Base-by-base conservation (phyloP, 2,888 invertebrate species). In the Brachypterus glaber region DNA sequence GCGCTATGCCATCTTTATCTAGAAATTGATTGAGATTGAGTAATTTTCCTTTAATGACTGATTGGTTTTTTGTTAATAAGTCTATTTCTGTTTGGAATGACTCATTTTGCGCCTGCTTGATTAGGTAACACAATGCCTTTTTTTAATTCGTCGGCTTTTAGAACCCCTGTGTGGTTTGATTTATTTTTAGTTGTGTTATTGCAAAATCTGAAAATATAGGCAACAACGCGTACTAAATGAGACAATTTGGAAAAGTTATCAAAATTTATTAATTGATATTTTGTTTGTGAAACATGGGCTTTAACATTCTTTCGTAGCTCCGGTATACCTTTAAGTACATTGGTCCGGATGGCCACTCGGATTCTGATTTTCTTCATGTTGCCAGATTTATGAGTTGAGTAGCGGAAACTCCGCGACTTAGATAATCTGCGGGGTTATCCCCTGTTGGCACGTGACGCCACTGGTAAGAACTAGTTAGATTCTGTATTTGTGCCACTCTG, bases 11-110 rank as follows among this genome's bases (percentile, higher is more conserved):
- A 8, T 38, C 11, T n/a, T 39, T 25, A 16, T 44, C 46, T 7
- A 48, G 26, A 40, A 47, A 47, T 15, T 43, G 40, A 34, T 30
- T 41, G 21, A 48, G 18, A 14, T 16, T 17, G 33, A 35, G 24
- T 21, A 44, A 21, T 30, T 37, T 34, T 31, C 30, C 17, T 2
- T 12, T 31, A 9, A 9, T 31, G 7, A 31, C 3, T 3, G 16
- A 3, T 13, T 29, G 27, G 9, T 13, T n/a, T 11, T 35, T 29
- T 4, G 13, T 2, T 26, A 41, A 35, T 21, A 11, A 29, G 2
- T 16, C 7, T 30, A 35, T 35, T 1, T 41, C 41, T 12, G 17
- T n/a, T 26, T 9, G 5, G 30, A 40, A 40, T 33, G 21, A 18
- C 18, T 36, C 11, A 17, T 18, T 12, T 24, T 36, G 36, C 3